A percentile compares a stretch with the other conserved stretches of the same genome.
Evolutionary conservation across 1,140 invertebrate species (phyloP).

Genomic region (Aradophagus sp.): DNA sequence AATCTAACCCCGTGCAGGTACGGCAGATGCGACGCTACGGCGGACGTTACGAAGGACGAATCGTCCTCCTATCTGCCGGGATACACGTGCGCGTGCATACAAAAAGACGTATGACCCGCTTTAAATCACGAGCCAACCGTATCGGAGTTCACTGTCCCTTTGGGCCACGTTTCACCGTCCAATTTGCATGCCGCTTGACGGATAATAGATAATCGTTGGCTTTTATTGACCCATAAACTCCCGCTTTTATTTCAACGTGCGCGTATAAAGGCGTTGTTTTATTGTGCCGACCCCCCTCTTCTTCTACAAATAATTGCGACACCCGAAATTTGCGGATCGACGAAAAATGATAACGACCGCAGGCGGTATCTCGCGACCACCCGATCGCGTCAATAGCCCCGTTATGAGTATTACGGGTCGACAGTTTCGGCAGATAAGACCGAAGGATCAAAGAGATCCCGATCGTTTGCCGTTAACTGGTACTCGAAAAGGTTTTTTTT

Average conservation of each 20-base stretch:
- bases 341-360: slow-evolving; percentile 20
- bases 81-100: slow-evolving; percentile 32
- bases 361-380: slow-evolving; percentile 35
- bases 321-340: slow-evolving; percentile 12
- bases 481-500: slow-evolving; percentile 31
- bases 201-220: slow-evolving; percentile 27
- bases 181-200: slow-evolving; percentile 30
- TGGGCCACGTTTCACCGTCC: slow-evolving; percentile 23
- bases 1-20: slow-evolving; percentile 45
- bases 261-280: neutral
- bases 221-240: slow-evolving; percentile 29
- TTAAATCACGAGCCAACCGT: slow-evolving; percentile 46
- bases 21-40: slow-evolving; percentile 42
- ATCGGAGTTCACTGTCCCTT: slow-evolving; percentile 27
- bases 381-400: slow-evolving; percentile 33
- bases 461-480: slow-evolving; percentile 38
- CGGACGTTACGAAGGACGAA: slow-evolving; percentile 52
- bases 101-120: slow-evolving; percentile 44
- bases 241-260: slow-evolving; percentile 5
- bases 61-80: slow-evolving; percentile 39
- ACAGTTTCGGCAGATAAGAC: slow-evolving; percentile 33
- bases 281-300: neutral
- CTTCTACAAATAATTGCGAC: slow-evolving; percentile 21
- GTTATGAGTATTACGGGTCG: slow-evolving; percentile 36
- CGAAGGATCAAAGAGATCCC: slow-evolving; percentile 32